Evolutionary conservation across 2,113 vertebrate genomes (phyloP).

Genomic region (Corythaeola cristata): DNA sequence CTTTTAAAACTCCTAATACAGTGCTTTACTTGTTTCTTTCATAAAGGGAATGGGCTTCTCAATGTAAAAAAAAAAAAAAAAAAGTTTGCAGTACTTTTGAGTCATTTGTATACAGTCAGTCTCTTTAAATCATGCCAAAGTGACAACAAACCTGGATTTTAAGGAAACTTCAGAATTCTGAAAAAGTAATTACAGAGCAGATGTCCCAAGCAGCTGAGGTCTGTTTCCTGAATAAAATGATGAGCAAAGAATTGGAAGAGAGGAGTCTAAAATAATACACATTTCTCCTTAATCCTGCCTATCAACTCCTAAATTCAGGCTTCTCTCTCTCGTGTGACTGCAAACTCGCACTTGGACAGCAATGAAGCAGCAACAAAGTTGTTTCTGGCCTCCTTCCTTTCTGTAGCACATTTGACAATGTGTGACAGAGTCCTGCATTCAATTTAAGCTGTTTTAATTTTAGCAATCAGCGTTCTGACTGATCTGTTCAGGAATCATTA

Average conservation of each 20-base stretch:
- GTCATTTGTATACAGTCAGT: not conserved
- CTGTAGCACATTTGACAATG: not conserved
- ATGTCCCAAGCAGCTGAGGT: not conserved
- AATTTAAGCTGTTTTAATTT: slow-evolving; percentile 23
- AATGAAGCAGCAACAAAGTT: not conserved
- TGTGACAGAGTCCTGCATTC: not conserved
- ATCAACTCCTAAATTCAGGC: not conserved
- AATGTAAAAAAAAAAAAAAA: not conserved
- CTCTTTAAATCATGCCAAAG: not conserved
- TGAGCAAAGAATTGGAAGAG: not conserved
- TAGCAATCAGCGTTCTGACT: not conserved
- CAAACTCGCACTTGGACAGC: not conserved
- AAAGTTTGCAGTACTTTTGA: not conserved
- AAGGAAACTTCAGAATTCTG: not conserved
- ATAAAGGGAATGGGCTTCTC: not conserved
- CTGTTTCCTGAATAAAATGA: not conserved
- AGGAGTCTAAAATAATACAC: not conserved
- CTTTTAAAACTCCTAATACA: not conserved
- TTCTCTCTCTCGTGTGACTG: not conserved
- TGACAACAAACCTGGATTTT: not conserved
- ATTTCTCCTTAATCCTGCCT: not conserved
- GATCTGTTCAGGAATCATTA: not conserved
- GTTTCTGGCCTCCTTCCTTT: not conserved
- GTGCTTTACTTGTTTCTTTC: not conserved
- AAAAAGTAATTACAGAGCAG: not conserved